Base-by-base conservation (phyloP, 2,797 vertebrate species). In the Nothura maculosa region DNA sequence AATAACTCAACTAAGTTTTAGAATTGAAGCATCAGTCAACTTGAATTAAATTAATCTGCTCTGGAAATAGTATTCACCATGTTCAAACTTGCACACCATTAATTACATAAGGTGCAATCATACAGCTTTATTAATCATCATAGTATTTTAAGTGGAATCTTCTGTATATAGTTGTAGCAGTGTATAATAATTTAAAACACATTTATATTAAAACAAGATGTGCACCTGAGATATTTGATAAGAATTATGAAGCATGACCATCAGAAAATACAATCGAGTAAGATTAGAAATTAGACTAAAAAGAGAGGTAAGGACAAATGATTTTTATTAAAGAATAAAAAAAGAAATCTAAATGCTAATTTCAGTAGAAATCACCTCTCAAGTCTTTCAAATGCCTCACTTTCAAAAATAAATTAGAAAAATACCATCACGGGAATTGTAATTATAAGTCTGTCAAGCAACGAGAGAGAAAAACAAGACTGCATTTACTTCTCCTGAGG, bases 1-100 rank as follows among this genome's bases (percentile, higher is more conserved):
- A 94, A 87, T 89, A 86, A 92, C 17, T 83, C n/a, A 94, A 47
- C 79, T 85, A 27, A 45, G 52, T 94, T 94, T 94, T 82, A 73
- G 57, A 90, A 80, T 62, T 84, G 82, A 93, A 93, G 61, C 43
- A 43, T 73, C n/a, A 64, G 73, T 83, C 60, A 93, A 72, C 40
- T 77, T 81, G n/a, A 62, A 85, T 92, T 47, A 90, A 89, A 90
- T 90, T 93, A 87, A 91, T 85, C 86, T 78, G 27, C 52, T 84
- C 54, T 90, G 76, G 76, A 94, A 92, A 54, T 70, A 68, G 27
- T 22, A 38, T 52, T 80, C 47, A 77, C 61, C 52, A 17, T 87
- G 76, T 89, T 95, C 80, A 75, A 92, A 87, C 94, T 81, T 95
- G 73, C 95, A 96, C 89, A 73, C 27, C 94, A 92, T 94, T 92